Evolutionary conservation across 2,888 invertebrate species (phyloP).

Genomic region (Boloria selene): DNA sequence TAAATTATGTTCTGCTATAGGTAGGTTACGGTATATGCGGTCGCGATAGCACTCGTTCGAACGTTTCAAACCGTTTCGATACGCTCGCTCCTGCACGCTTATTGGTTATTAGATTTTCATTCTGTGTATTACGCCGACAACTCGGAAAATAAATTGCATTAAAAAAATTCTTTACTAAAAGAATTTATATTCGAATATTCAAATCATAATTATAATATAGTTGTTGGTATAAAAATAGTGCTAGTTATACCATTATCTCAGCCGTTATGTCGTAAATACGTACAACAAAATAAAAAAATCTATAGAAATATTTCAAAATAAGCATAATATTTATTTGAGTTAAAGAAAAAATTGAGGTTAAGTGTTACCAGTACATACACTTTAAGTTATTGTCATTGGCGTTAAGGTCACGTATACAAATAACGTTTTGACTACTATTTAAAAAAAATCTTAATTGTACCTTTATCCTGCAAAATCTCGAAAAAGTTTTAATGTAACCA

Average conservation of each 20-base stretch:
- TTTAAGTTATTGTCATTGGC: conserved; percentile 9
- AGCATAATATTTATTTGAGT: conserved; percentile 1
- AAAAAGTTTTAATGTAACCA: background rate
- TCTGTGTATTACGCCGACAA: conserved; percentile 1
- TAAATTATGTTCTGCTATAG: background rate
- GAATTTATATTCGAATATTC: too few relatives aligned
- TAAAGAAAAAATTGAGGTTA: conserved; percentile 41
- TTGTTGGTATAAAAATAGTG: too few relatives aligned
- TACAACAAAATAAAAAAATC: background rate
- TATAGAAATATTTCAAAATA: conserved; percentile 7
- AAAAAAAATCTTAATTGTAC: background rate
- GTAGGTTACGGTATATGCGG: background rate
- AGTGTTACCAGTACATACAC: conserved; percentile 29
- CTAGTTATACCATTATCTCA: background rate
- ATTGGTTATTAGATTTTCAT: conserved; percentile 13
- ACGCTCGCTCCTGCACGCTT: conserved; percentile 20
- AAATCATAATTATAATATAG: too few relatives aligned
- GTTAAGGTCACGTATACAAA: conserved; percentile 1
- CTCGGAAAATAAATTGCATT: conserved; percentile 27
- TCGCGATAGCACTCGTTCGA: conserved; percentile 13
- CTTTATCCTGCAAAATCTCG: background rate
- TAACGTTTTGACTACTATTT: background rate
- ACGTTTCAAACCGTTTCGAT: conserved; percentile 29
- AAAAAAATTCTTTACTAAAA: background rate
- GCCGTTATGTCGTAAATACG: background rate